Evolutionary conservation across 2,888 invertebrate species (phyloP).

Genomic region (Sarcophaga rosellei): DNA sequence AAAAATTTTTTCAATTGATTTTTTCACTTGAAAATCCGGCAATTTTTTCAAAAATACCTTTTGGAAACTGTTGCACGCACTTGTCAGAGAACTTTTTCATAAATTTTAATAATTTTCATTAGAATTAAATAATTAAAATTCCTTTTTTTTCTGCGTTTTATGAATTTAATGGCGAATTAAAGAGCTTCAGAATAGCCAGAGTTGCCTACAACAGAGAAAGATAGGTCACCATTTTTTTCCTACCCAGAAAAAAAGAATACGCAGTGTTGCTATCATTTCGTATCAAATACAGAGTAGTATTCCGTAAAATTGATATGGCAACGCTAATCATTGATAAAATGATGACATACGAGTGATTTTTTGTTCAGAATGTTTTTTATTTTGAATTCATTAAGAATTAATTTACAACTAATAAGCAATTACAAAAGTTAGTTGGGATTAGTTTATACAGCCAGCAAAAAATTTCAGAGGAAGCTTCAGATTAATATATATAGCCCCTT

Average conservation of each 20-base stretch:
- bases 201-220: conserved; percentile 57
- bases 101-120: conserved; percentile 72
- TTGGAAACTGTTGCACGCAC: conserved; percentile 71
- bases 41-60: conserved; percentile 69
- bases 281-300: conserved; percentile 1
- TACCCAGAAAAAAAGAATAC: conserved; percentile 9
- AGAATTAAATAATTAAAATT: conserved; percentile 54
- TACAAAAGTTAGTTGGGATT: too few relatives aligned
- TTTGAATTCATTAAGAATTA: too few relatives aligned
- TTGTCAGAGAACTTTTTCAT: conserved; percentile 71
- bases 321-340: background rate
- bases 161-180: conserved; percentile 63
- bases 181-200: conserved; percentile 67
- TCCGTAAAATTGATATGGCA: background rate
- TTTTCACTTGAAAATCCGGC: conserved; percentile 68
- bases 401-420: too few relatives aligned
- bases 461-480: too few relatives aligned
- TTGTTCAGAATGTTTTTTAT: background rate
- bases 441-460: too few relatives aligned
- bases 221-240: conserved; percentile 62
- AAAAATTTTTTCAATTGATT: conserved; percentile 68
- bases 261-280: conserved; percentile 18
- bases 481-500: too few relatives aligned
- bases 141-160: conserved; percentile 66
- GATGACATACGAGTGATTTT: background rate